Evolutionary conservation across 2,888 invertebrate genomes (phyloP), one percentile per base, ranked within the genome.

Genomic region (Aricia artaxerxes): DNA sequence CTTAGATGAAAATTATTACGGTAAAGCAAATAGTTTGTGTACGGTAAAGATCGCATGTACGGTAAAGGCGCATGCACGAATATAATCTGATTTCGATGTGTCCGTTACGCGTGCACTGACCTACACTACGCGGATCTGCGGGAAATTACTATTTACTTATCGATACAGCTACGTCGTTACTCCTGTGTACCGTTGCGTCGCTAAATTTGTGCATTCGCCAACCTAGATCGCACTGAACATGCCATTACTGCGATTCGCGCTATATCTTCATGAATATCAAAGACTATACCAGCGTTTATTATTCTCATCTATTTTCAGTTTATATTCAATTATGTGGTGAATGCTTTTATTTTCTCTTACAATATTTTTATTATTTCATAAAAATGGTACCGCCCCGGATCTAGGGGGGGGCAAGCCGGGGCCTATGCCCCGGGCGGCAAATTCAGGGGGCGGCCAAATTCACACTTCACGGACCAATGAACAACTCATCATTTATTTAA

Each of bases 31-130:
- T 57, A 57, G 57, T 57, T 57, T 57, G 44, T 76, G 31, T 31
- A 53, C 35, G 16, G 13, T 57, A 76, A 9, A 53, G 69, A 72
- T 38, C 38, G 53, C 40, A 57, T 57, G 31, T 11, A 35, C 69
- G 61, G 24, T 64, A 44, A 78, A 78, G 31, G 11, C 7, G 53
- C 72, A 31, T 76, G 35, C 57, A 76, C 53, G 57, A 76, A 76
- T 76, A 80, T 78, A 76, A 79, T 72, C 72, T 60, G 77, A 61
- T 72, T 78, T 79, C 76, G 57, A 77, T 57, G 80, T 35, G 38
- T 72, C 76, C 72, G 72, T 79, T 78, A 79, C 79, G 83, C 85
- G 88, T 87, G 87, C 89, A 87, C 82, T 88, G 89, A 88, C 88
- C 89, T 83, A 85, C 81, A 85, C 86, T 9, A 84, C 84, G 83